Conservation (phyloP, 2,797 vertebrate genomes). For the Sarcoramphus papa region DNA sequence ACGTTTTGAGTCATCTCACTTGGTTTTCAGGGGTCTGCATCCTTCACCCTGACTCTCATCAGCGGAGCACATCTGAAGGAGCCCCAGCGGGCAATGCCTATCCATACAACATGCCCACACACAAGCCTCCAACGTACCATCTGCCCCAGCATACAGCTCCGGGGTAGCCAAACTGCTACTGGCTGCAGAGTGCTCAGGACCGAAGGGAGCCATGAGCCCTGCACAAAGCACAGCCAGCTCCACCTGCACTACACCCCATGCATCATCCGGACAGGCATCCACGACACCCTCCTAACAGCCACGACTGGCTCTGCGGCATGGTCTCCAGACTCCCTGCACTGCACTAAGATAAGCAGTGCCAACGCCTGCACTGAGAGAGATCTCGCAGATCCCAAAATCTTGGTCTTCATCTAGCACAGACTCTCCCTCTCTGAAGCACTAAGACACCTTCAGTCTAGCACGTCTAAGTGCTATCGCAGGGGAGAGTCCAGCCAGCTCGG, state of each 20-base stretch:
- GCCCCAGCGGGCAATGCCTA: fast-evolving
- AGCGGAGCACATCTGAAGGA: neutral
- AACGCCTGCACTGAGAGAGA: neutral
- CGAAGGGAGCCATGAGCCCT: fast-evolving
- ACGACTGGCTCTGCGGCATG: fast-evolving
- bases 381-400: neutral
- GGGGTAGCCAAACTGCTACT: fast-evolving
- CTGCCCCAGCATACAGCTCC: neutral
- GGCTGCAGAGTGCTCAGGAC: neutral
- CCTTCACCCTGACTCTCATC: neutral
- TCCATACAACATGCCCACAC: neutral
- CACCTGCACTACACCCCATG: neutral
- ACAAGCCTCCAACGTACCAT: fast-evolving
- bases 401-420: neutral
- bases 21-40: neutral
- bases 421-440: neutral
- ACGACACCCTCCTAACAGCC: fast-evolving
- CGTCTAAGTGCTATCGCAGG: neutral
- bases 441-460: neutral
- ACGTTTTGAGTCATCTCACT: neutral
- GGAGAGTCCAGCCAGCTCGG: neutral
- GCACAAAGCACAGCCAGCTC: neutral
- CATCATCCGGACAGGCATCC: neutral
- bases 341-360: neutral
- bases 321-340: neutral